Evolutionary conservation across 2,888 invertebrate species (phyloP), one percentile per base, ranked within the genome.

Genomic region (Tipula confusa): DNA sequence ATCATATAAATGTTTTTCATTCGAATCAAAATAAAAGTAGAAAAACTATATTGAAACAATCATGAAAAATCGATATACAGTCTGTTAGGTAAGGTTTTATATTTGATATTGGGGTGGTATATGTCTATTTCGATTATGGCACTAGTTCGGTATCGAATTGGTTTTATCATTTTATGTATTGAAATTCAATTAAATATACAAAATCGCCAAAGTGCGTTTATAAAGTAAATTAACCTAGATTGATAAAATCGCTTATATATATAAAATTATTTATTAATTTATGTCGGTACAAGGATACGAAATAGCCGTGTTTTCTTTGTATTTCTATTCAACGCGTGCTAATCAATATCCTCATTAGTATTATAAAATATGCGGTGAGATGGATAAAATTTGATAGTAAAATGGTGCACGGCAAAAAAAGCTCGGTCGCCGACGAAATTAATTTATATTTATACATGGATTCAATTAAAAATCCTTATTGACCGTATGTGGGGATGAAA

Each of bases 171-270:
- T 24, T n/a, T n/a, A n/a, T n/a, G n/a, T n/a, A 24, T 64, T 64
- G 24, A 24, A 24, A 64, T 64, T 64, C 24, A 64, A 24, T 64
- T 64, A 64, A 24, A 64, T 64, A 9, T n/a, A n/a, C 24, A 64
- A 64, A 64, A 64, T 64, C 64, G 64, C 64, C 48, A 48, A 64
- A 64, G 64, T 64, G 64, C 64, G 64, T 64, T 64, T 24, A 24
- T 64, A 64, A 64, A 24, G 64, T 11, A 7, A 9, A 64, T 64
- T 64, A 64, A 64, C 64, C 64, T 9, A 64, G 64, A 24, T 64
- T 64, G 64, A 64, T 64, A 64, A 24, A 64, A 64, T 64, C 24
- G 5, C 43, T 2, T 64, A n/a, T n/a, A n/a, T n/a, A n/a, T n/a
- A n/a, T n/a, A n/a, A n/a, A n/a, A n/a, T n/a, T n/a, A n/a, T n/a